These are phyloP conservation scores for Alethe diademata DNA, from an alignment of 2,113 vertebrate species.

Conservation along the genomic window DNA sequence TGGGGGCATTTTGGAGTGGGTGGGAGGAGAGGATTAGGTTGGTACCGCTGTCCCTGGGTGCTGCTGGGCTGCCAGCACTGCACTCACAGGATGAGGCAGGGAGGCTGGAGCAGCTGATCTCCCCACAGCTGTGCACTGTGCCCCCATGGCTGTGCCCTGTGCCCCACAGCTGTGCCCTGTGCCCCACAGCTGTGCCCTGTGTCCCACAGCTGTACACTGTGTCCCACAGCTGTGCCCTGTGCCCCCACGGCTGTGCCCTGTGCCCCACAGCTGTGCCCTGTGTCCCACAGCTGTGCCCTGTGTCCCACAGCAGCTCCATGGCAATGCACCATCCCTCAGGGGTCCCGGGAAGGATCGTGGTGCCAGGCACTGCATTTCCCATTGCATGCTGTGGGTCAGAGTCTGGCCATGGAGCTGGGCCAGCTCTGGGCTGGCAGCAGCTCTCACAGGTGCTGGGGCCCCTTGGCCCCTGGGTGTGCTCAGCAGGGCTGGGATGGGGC, in stretches of 20 bases:
- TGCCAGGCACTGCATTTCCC: background rate
- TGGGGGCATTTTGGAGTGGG: background rate
- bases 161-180: too few relatives aligned
- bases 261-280: rapidly evolving
- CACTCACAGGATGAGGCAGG: rapidly evolving
- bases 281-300: too few relatives aligned
- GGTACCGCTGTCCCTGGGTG: background rate
- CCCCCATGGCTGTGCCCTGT: too few relatives aligned
- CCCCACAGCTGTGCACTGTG: rapidly evolving
- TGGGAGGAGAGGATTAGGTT: background rate
- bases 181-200: too few relatives aligned
- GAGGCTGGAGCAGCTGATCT: background rate
- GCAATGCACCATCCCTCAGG: rapidly evolving
- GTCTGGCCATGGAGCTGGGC: rapidly evolving
- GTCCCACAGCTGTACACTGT: too few relatives aligned
- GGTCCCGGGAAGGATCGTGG: rapidly evolving
- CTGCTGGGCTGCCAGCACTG: background rate
- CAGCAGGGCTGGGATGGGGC: rapidly evolving
- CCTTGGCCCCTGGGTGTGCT: background rate
- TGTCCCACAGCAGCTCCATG: rapidly evolving
- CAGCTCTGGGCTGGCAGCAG: background rate
- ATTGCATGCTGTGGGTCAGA: rapidly evolving
- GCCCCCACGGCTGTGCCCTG: too few relatives aligned
- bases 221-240: background rate
- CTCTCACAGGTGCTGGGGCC: background rate